These are phyloP conservation scores for Vultur gryphus DNA, from an alignment of 2,797 vertebrate species.

Conservation along the genomic window DNA sequence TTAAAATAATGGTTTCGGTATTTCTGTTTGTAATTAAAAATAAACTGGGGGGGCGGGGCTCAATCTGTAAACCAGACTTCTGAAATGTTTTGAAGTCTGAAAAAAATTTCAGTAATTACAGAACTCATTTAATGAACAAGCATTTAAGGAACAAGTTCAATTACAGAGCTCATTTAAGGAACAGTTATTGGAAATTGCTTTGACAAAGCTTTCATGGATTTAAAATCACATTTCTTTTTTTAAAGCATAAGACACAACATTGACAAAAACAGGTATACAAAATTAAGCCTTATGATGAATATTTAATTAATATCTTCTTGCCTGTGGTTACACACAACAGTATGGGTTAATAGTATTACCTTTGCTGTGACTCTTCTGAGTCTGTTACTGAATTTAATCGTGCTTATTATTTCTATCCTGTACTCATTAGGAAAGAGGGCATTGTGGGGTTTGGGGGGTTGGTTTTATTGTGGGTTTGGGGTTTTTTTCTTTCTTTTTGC, in stretches of 20 bases:
- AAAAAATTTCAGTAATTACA: neutral
- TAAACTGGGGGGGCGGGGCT: neutral
- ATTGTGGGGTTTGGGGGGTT: neutral
- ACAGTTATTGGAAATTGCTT: neutral
- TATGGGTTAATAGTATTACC: neutral
- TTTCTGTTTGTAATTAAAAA: conserved; percentile 3
- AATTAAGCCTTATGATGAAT: neutral
- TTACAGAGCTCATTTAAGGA: neutral
- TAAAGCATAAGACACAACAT: neutral
- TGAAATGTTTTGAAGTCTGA: neutral
- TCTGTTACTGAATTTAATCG: neutral
- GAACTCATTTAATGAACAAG: neutral
- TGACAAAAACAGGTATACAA: neutral
- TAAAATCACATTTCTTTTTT: neutral
- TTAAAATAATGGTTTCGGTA: neutral
- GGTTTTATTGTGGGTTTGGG: neutral
- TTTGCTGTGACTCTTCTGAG: neutral
- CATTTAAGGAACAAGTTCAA: neutral
- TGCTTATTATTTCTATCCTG: neutral
- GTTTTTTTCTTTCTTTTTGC: neutral
- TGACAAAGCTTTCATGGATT: neutral
- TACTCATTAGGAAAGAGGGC: neutral
- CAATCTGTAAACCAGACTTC: neutral
- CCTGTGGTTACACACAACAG: neutral
- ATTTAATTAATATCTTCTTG: neutral